Evolutionary conservation across 2,888 invertebrate species (phyloP), one percentile per base, ranked within the genome.

Genomic region (Hirtodrosophila duncani): DNA sequence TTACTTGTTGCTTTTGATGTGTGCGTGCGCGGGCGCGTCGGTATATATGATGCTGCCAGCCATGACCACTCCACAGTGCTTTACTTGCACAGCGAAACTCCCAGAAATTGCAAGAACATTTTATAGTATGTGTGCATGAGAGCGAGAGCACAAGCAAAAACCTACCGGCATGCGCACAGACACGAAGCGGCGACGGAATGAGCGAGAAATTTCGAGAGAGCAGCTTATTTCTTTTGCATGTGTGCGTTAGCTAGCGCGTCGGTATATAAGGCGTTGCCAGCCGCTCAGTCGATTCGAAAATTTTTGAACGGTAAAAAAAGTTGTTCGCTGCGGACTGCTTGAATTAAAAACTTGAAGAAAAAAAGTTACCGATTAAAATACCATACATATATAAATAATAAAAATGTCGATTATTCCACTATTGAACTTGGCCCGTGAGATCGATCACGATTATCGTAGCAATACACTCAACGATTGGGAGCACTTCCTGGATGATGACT

Each of bases 321-420:
- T 21, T 27, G 31, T 30, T 51, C 44, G 13, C 20, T 5, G 56
- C 48, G 20, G 39, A 38, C 34, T 0, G 4, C 14, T 20, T 9
- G 3, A 33, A 30, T 11, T 2, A 23, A 4, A 34, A 9, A n/a
- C n/a, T n/a, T n/a, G n/a, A n/a, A 9, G 23, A 16, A 16, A 21
- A n/a, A 7, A 21, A 30, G 2, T 11, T 21, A 14, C 20, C 42
- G 3, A 7, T 9, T 7, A 7, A 37, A 30, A 34, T 24, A 17
- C 5, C 7, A 44, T 18, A 20, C 3, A 13, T 11, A 18, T 33
- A 37, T 9, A 20, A 14, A 23, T 36, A 26, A n/a, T 17, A 8
- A 60, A 59, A 50, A 74, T 75, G 80, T 65, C 80, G 14, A 55
- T 74, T 46, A 39, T 65, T 24, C 68, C 77, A 33, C 51, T 82